phyloP scores from a whole-genome alignment of 2,113 vertebrate genomes.

The Pionites leucogaster region DNA sequence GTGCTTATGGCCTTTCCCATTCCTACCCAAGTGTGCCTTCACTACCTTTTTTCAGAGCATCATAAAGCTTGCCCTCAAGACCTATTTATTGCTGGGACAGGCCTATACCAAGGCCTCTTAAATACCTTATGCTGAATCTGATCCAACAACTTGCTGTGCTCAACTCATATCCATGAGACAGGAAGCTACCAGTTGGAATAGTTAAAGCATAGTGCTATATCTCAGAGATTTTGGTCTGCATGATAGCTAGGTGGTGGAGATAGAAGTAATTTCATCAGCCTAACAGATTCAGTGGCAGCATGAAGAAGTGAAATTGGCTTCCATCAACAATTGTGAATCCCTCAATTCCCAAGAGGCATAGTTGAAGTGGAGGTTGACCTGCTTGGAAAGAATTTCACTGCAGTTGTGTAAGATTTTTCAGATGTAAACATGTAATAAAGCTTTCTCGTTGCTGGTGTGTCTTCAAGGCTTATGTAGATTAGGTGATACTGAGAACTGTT shows the following conservation, averaged over 20 bases:
- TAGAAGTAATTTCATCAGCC: background rate
- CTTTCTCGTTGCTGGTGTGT: background rate
- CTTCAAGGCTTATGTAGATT: background rate
- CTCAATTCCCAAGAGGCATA: rapidly evolving
- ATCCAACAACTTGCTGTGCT: background rate
- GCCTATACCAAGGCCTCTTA: background rate
- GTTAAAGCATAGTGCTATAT: background rate
- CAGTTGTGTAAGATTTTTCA: background rate
- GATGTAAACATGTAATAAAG: background rate
- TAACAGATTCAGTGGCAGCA: background rate
- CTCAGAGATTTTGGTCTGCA: background rate
- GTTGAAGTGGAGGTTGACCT: background rate
- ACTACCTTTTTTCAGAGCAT: background rate
- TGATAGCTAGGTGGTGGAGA: background rate
- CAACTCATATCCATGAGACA: background rate
- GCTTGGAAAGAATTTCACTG: background rate
- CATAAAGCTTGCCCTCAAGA: background rate
- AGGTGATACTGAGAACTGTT: background rate
- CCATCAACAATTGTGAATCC: background rate
- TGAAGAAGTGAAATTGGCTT: background rate
- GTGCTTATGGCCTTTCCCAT: background rate
- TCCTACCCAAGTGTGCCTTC: background rate
- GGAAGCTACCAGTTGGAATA: background rate
- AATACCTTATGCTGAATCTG: background rate
- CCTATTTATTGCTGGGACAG: background rate